Conservation (phyloP, 92 coral and sea anemone species). For the Anthopleura xanthogrammica region DNA sequence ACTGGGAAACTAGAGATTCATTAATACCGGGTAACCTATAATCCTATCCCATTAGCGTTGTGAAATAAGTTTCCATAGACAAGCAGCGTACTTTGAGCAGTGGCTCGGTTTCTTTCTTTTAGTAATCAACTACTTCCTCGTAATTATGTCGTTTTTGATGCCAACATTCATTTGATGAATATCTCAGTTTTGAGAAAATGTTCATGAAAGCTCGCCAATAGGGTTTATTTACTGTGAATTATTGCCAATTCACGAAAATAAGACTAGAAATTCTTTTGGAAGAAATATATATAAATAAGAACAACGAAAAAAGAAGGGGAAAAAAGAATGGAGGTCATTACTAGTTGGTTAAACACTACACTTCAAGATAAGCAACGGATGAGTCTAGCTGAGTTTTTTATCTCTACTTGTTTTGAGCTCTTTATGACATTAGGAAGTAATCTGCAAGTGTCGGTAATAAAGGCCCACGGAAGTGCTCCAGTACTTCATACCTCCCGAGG, state of each 20-base stretch:
- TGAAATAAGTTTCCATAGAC: neutral
- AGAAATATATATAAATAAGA: neutral
- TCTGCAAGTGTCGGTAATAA: conserved; percentile 17
- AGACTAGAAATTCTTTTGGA: neutral
- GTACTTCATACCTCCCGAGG: conserved; percentile 19
- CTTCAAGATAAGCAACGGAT: conserved; percentile 19
- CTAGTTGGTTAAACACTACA: conserved; percentile 26
- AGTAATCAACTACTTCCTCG: neutral
- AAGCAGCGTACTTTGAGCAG: neutral
- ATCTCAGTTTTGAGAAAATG: neutral
- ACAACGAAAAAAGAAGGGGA: neutral
- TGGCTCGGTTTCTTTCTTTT: conserved; percentile 1
- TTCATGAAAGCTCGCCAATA: neutral
- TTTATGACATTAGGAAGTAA: conserved; percentile 24
- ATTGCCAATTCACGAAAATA: neutral
- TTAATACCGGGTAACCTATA: neutral
- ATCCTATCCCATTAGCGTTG: no score
- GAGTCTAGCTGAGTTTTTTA: conserved; percentile 6
- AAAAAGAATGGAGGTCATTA: conserved; percentile 2
- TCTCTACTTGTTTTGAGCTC: neutral
- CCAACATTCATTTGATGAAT: neutral
- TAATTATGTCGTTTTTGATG: conserved; percentile 1
- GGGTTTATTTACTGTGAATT: neutral
- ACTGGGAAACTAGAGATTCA: neutral
- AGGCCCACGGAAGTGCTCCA: conserved; percentile 28